Base-by-base conservation (phyloP, 1,140 invertebrate genomes). In the Archegozetes longisetosus region DNA sequence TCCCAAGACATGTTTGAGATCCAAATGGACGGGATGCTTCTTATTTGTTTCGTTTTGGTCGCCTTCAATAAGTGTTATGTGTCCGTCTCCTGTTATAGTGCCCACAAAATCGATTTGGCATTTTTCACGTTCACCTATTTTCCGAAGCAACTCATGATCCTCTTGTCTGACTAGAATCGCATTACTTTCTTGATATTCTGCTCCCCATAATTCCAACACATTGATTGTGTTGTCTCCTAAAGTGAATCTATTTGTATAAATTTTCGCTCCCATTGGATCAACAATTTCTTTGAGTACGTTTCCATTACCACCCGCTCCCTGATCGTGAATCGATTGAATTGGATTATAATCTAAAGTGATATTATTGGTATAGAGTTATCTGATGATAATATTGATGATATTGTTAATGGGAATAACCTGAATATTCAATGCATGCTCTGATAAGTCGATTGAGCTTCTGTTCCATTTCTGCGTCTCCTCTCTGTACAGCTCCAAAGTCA, bases 381-480 rank as follows among this genome's bases (percentile, higher is more conserved):
- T n/a, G 3, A 52, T 23, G 6, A n/a, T 52, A 28, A 28, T 6
- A 9, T 23, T 28, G 27, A 52, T 52, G n/a, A 25, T 28, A 52
- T 52, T 9, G 50, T 52, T 52, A n/a, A 58, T 9, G 17, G 17
- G 13, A 20, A 17, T 47, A 3, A 61, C 66, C 73, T 20, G 81
- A 80, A 66, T 81, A 70, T 74, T 98, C 93, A 1, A 89, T 75
- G 70, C 94, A 98, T 2, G 86, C 88, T 63, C 93, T 77, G 0
- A 98, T 86, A 4, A 96, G 80, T 62, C 94, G 75, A 72, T 98
- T 96, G 13, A 98, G 69, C 73, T 96, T 96, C 68, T 97, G 91
- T 66, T 95, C 93, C 93, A 98, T 98, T 78, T 98, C 93, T 1
- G 93, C 84, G 77, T 98, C 93, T 40, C 93, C 90, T 74, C 94